Conservation (phyloP, 2,888 invertebrate genomes). For the Biston betularia region DNA sequence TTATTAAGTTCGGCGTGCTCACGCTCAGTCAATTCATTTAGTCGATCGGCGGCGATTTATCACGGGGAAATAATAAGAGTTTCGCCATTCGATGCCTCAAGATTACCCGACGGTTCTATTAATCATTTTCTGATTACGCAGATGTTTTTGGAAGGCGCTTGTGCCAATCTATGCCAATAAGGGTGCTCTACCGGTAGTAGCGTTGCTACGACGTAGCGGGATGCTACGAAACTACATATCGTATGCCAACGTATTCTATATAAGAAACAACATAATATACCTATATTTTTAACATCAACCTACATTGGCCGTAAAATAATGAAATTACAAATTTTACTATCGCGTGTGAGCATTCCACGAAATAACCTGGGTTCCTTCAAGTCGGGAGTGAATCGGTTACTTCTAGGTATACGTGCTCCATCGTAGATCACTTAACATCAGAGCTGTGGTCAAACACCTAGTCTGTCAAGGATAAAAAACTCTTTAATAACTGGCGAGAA, state of each 20-base stretch:
- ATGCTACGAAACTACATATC: not conserved
- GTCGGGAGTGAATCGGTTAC: too few relatives aligned
- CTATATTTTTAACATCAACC: too few relatives aligned
- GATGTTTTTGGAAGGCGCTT: conserved; percentile 28
- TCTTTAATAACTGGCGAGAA: too few relatives aligned
- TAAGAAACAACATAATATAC: not conserved
- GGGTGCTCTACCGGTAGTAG: conserved; percentile 5
- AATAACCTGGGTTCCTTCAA: too few relatives aligned
- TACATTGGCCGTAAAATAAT: too few relatives aligned
- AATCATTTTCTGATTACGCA: conserved; percentile 40
- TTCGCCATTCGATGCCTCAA: conserved; percentile 27
- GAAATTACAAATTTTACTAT: too few relatives aligned
- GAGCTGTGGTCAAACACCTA: too few relatives aligned
- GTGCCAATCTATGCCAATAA: conserved; percentile 27
- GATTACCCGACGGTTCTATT: conserved; percentile 30
- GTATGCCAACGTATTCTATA: not conserved
- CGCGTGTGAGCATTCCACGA: too few relatives aligned
- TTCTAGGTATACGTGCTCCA: too few relatives aligned
- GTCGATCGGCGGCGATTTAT: conserved; percentile 35
- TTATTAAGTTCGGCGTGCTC: conserved; percentile 30
- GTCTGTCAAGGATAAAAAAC: too few relatives aligned
- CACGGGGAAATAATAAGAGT: conserved; percentile 35
- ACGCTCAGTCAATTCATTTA: conserved; percentile 39
- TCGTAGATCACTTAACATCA: too few relatives aligned
- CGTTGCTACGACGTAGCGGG: conserved; percentile 5